Evolutionary conservation across 2,888 invertebrate genomes (phyloP).

Genomic region (Meiosimyza platycephala): DNA sequence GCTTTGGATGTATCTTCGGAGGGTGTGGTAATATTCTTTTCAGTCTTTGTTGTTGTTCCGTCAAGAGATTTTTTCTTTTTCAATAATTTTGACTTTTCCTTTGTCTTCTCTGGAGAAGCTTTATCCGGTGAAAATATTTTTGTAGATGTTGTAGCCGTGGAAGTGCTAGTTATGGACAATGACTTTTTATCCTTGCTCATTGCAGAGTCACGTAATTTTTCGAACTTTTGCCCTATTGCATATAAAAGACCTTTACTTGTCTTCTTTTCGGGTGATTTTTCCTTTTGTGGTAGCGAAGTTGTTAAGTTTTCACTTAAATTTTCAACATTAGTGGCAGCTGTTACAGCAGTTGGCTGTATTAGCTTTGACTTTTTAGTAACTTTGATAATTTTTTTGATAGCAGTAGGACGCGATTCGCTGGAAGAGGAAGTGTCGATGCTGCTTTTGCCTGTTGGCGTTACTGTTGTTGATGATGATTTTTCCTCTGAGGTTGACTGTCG

Average conservation of each 20-base stretch:
- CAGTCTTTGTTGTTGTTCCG: conserved; percentile 28
- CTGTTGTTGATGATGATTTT: conserved; percentile 58
- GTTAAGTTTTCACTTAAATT: conserved; percentile 57
- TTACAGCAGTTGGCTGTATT: conserved; percentile 56
- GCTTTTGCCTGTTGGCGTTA: conserved; percentile 44
- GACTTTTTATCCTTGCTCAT: conserved; percentile 66
- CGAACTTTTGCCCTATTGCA: conserved; percentile 81
- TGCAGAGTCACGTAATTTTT: conserved; percentile 73
- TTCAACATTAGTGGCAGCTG: conserved; percentile 44
- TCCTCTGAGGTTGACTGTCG: conserved; percentile 54
- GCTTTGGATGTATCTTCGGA: not conserved
- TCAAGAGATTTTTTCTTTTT: conserved; percentile 66
- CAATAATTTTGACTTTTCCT: conserved; percentile 66
- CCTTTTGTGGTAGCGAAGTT: conserved; percentile 51
- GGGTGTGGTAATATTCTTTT: conserved; percentile 4
- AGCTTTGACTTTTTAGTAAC: conserved; percentile 59
- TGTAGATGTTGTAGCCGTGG: conserved; percentile 51
- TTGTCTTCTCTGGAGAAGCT: conserved; percentile 47
- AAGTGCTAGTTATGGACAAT: conserved; percentile 27
- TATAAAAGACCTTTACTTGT: conserved; percentile 75
- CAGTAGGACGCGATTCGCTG: conserved; percentile 51
- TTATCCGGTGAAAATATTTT: conserved; percentile 55
- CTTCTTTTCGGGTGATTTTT: conserved; percentile 72
- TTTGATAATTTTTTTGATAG: conserved; percentile 55
- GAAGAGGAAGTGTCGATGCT: conserved; percentile 50